phyloP scores from a whole-genome alignment of 92 coral and sea anemone genomes.

The Montipora capitata region DNA sequence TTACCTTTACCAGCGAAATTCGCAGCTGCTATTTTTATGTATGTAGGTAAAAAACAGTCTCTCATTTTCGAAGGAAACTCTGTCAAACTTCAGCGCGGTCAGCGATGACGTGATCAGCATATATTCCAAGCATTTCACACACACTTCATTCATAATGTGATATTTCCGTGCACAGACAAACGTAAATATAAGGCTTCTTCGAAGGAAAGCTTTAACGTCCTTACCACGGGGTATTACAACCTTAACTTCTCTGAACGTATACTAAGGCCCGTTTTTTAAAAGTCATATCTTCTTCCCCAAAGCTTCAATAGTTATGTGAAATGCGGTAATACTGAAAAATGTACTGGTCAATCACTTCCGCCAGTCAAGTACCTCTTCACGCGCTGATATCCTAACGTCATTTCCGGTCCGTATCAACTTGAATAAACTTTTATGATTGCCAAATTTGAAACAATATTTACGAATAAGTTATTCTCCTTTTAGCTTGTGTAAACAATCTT shows the following conservation, averaged over 20 bases:
- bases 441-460: slow-evolving; percentile 21
- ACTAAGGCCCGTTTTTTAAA: no score
- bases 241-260: no score
- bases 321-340: background rate
- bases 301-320: background rate
- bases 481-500: slow-evolving; percentile 2
- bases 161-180: background rate
- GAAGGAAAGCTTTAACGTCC: no score
- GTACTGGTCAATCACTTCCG: background rate
- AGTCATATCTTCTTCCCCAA: no score
- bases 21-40: no score
- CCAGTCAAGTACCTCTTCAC: background rate
- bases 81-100: no score
- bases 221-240: no score
- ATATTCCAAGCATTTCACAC: background rate
- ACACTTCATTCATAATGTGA: background rate
- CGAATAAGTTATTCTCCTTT: background rate
- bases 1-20: no score
- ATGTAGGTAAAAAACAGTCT: no score
- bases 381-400: background rate
- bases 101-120: no score
- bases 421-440: background rate
- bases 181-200: no score
- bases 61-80: no score
- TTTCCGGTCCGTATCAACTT: slow-evolving; percentile 4